Evolutionary conservation across 1,140 invertebrate species (phyloP).

Genomic region (Drosophila mauritiana): DNA sequence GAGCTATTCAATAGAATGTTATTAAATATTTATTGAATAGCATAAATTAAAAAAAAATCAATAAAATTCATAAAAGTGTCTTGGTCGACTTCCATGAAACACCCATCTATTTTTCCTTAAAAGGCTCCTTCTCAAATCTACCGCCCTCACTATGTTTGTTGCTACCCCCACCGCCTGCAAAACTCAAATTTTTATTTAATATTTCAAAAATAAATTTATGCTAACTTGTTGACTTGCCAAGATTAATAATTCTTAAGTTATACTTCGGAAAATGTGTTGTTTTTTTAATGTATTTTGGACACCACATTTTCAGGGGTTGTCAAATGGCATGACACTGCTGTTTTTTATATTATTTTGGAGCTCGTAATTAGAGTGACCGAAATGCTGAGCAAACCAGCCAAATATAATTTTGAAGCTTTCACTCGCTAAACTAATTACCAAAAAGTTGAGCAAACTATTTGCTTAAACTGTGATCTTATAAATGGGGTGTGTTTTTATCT

Average conservation of each 20-base stretch:
- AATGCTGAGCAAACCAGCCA: too few species aligned
- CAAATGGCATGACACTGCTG: constrained; percentile 21
- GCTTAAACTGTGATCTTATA: too few species aligned
- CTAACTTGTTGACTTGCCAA: constrained; percentile 32
- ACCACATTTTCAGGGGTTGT: constrained; percentile 16
- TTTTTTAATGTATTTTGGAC: constrained; percentile 13
- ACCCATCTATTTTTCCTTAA: too few species aligned
- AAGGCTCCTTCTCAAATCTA: background rate
- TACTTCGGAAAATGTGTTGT: constrained; percentile 3
- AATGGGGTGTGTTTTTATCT: too few species aligned
- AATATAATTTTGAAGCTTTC: too few species aligned
- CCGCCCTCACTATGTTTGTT: background rate
- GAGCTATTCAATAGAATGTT: too few species aligned
- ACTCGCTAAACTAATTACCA: too few species aligned
- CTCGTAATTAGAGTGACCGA: constrained; percentile 7
- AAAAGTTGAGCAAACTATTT: too few species aligned
- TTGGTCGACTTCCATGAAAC: too few species aligned
- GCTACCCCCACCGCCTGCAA: background rate
- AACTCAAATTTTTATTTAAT: background rate
- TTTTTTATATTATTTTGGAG: constrained; percentile 7
- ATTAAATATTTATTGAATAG: too few species aligned
- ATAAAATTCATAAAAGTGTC: too few species aligned
- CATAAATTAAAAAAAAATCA: too few species aligned
- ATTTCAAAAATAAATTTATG: constrained; percentile 3
- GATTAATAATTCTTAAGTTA: background rate